Conservation (phyloP, 2,888 invertebrate genomes). For the Chouioia cunea region DNA sequence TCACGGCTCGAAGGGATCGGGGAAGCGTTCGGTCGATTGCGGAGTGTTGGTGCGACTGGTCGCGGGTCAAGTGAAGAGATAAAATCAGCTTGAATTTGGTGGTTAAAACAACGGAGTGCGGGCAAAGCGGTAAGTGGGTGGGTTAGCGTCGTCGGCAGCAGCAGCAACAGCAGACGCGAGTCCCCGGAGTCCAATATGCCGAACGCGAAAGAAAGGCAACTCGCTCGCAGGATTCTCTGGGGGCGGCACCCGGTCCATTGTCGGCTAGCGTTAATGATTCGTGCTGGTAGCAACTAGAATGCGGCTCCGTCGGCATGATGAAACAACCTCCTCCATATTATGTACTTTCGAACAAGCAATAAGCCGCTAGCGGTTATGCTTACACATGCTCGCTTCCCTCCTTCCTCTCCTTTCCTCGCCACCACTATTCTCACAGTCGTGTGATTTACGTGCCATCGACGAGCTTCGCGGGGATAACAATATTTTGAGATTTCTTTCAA, state of each 20-base stretch:
- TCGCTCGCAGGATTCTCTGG: slow-evolving; percentile 46
- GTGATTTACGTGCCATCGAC: slow-evolving; percentile 14
- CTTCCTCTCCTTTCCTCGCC: too few species aligned
- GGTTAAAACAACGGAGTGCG: slow-evolving; percentile 48
- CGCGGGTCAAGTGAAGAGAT: slow-evolving; percentile 51
- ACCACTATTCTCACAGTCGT: slow-evolving; percentile 22
- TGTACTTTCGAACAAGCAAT: too few species aligned
- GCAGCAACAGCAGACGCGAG: too few species aligned
- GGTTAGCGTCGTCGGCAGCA: slow-evolving; percentile 5
- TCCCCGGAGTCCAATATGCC: slow-evolving; percentile 56
- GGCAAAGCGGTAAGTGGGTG: slow-evolving; percentile 34
- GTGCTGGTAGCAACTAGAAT: slow-evolving; percentile 10
- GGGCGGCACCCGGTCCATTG: slow-evolving; percentile 49
- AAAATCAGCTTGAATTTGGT: slow-evolving; percentile 52
- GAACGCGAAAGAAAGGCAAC: slow-evolving; percentile 44
- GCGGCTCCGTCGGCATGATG: slow-evolving; percentile 23
- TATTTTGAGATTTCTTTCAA: slow-evolving; percentile 32
- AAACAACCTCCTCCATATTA: slow-evolving; percentile 9
- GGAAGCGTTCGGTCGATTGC: slow-evolving; percentile 23
- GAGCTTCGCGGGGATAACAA: neutral
- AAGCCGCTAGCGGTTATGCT: too few species aligned
- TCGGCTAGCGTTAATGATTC: slow-evolving; percentile 52
- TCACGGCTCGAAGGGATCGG: too few species aligned
- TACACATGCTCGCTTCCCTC: too few species aligned
- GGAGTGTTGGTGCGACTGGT: slow-evolving; percentile 42